Base-by-base conservation (phyloP, 2,888 invertebrate genomes). In the Ganaspis brasiliensis region DNA sequence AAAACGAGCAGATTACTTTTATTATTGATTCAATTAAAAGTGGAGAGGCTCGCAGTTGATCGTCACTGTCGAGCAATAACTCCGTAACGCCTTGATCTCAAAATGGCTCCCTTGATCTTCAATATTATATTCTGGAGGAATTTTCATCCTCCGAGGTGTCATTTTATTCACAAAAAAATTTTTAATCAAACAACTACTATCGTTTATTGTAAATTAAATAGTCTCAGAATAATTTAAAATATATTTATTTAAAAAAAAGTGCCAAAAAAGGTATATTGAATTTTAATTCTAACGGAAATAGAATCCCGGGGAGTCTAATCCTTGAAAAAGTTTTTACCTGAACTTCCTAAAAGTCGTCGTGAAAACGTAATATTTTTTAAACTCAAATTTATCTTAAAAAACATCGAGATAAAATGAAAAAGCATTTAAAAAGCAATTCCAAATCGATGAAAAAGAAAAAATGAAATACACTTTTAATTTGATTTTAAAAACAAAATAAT, bases 11-110 rank as follows among this genome's bases (percentile, higher is more conserved):
- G 31, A 31, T 31, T 31, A 31, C 31, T 31, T n/a, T 31, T 31
- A 31, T 35, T 35, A 16, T 16, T 37, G 10, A 12, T 61, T 14
- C 0, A 40, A 19, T 24, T 26, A 2, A 24, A 3, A 26, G 6
- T n/a, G 21, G 24, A 1, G 80, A 76, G 84, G 63, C 88, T 86
- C 16, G 74, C 52, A 77, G 81, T 85, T 89, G 89, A 87, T 88
- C 78, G 83, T 12, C 89, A 87, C 90, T 90, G 89, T 83, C 88
- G 89, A 90, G 90, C 90, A 90, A 91, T 91, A 91, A 91, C 90
- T 90, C 88, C 86, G 89, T 86, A 86, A 89, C 87, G 87, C 89
- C 85, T 87, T 85, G 89, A 89, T 88, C 45, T 67, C 45, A 67
- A 67, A 67, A 45, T 88, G 88, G 56, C 80, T 78, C 81, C 85